Evolutionary conservation across 2,888 invertebrate species (phyloP).

Genomic region (Trilocha varians): DNA sequence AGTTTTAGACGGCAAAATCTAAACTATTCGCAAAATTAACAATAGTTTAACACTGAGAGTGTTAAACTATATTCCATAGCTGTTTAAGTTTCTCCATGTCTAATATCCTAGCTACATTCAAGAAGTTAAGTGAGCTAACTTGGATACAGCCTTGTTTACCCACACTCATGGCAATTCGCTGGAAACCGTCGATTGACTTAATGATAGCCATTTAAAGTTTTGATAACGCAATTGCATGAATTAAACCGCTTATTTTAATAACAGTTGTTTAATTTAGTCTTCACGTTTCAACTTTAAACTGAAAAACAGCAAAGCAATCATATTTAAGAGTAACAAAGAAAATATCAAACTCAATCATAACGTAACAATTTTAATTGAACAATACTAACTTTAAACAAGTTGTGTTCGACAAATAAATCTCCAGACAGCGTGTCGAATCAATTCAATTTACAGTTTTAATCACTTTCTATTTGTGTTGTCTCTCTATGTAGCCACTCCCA

Average conservation of each 20-base stretch:
- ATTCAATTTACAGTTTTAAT: conserved; percentile 54
- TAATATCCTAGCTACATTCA: conserved; percentile 4
- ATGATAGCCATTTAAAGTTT: conserved; percentile 2
- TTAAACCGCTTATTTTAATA: not conserved
- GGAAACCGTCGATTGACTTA: not conserved
- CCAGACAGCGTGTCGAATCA: conserved; percentile 10
- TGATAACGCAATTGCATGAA: not conserved
- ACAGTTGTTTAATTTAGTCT: not conserved
- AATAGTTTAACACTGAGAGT: not conserved
- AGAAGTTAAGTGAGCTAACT: not conserved
- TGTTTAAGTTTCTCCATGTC: conserved; percentile 8
- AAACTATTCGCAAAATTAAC: not conserved
- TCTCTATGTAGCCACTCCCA: conserved; percentile 24
- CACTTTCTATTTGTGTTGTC: conserved; percentile 58
- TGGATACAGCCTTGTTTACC: not conserved
- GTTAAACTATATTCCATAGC: not conserved
- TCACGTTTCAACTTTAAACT: not conserved
- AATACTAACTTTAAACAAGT: not conserved
- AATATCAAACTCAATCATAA: not conserved
- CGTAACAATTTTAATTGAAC: not conserved
- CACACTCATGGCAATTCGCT: conserved; percentile 2
- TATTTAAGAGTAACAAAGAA: not conserved
- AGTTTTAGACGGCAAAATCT: not conserved
- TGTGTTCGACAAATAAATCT: conserved; percentile 2
- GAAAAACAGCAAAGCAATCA: too few species aligned